Percentiles rank a stretch among this genome's conserved stretches.
phyloP scores from a whole-genome alignment of 2,888 invertebrate genomes.

The Athetis lepigone region DNA sequence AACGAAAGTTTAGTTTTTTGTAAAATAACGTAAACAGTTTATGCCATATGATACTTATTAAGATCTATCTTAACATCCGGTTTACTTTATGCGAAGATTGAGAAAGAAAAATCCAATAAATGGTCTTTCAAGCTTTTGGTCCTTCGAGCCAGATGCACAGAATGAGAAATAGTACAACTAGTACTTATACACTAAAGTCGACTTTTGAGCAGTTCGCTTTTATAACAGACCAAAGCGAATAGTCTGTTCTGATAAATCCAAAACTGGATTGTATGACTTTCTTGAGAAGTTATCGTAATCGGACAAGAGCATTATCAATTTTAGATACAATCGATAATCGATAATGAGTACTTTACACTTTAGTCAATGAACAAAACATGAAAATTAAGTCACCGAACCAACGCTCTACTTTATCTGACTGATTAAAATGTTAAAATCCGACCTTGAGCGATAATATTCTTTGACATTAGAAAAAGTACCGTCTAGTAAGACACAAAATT shows the following conservation, averaged over 20 bases:
- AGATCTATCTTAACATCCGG: no score
- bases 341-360: not conserved
- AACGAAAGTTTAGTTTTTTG: no score
- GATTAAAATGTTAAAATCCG: constrained; percentile 29
- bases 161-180: no score
- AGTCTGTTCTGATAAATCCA: not conserved
- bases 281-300: constrained; percentile 24
- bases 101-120: no score
- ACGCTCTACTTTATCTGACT: constrained; percentile 16
- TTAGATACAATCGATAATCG: not conserved
- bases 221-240: not conserved
- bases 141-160: not conserved
- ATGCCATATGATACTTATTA: no score
- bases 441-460: constrained; percentile 37
- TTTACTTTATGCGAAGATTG: no score
- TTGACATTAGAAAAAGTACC: constrained; percentile 16
- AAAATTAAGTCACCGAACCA: constrained; percentile 14
- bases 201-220: not conserved
- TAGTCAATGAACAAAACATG: constrained; percentile 6
- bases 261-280: no score
- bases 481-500: not conserved
- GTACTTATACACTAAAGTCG: no score
- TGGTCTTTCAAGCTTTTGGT: not conserved
- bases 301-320: constrained; percentile 1
- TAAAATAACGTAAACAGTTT: no score